Evolutionary conservation across 2,888 invertebrate species (phyloP).

Genomic region (Volucella inanis): DNA sequence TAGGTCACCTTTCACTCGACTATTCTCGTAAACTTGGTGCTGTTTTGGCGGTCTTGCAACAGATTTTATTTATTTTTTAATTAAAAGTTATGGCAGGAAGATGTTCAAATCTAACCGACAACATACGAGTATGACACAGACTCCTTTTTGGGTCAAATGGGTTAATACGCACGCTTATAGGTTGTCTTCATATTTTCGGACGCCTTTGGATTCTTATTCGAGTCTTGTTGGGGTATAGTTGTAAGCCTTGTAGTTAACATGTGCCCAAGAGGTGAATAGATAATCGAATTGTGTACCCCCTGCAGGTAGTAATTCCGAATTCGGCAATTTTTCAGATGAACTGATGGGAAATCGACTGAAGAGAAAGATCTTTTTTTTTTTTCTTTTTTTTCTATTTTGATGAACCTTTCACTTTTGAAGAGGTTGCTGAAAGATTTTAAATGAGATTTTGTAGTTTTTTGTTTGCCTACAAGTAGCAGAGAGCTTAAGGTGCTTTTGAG

Average conservation of each 20-base stretch:
- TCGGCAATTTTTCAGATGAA: slow-evolving; percentile 54
- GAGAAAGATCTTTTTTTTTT: background rate
- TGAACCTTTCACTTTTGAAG: slow-evolving; percentile 67
- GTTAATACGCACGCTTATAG: slow-evolving; percentile 33
- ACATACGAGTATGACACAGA: background rate
- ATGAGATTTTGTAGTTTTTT: slow-evolving; percentile 13
- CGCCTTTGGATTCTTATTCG: too few relatives aligned
- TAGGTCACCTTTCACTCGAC: slow-evolving; percentile 57
- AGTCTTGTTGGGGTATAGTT: background rate
- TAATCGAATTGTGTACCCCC: slow-evolving; percentile 67
- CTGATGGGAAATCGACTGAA: slow-evolving; percentile 24
- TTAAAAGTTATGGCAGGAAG: slow-evolving; percentile 62
- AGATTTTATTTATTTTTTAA: slow-evolving; percentile 49
- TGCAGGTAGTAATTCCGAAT: slow-evolving; percentile 50
- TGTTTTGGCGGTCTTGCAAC: slow-evolving; percentile 21
- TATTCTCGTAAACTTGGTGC: too few relatives aligned
- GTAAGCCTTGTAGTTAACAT: slow-evolving; percentile 38
- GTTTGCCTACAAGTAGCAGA: slow-evolving; percentile 33
- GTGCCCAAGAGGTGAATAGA: slow-evolving; percentile 58
- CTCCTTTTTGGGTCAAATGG: slow-evolving; percentile 57
- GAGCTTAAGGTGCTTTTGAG: slow-evolving; percentile 44
- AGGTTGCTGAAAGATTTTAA: slow-evolving; percentile 21
- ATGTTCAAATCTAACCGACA: background rate
- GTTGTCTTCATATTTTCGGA: slow-evolving; percentile 46
- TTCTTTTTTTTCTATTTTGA: background rate